Evolutionary conservation across 1,140 invertebrate genomes (phyloP).

Genomic region (Thaumatotibia leucotreta): DNA sequence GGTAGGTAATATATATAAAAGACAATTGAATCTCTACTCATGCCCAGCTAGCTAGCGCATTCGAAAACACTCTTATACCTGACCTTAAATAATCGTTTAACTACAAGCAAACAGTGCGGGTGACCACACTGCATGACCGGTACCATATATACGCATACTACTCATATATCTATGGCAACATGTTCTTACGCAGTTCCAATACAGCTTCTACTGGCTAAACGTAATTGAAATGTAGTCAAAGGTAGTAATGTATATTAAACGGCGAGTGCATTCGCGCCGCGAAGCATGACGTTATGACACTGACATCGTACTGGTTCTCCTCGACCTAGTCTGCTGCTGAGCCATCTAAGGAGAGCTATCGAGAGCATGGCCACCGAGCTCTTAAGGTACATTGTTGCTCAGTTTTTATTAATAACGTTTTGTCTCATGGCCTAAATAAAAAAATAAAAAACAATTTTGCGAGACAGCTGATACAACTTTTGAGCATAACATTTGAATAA

Average conservation of each 20-base stretch:
- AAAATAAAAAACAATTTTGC: not conserved
- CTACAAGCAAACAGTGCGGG: constrained; percentile 11
- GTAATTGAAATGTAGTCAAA: constrained; percentile 16
- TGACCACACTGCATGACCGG: not conserved
- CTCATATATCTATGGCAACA: not conserved
- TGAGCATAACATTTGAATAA: too few relatives aligned
- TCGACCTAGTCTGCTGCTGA: constrained; percentile 72
- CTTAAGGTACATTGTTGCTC: constrained; percentile 63
- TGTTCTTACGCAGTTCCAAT: not conserved
- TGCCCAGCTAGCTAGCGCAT: not conserved
- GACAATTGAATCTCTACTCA: not conserved
- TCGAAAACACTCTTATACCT: constrained; percentile 9
- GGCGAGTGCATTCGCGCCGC: constrained; percentile 21
- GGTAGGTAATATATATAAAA: not conserved
- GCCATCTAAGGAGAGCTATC: constrained; percentile 73
- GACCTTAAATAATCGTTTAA: constrained; percentile 13
- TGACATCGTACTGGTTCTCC: constrained; percentile 70
- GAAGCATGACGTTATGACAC: constrained; percentile 57
- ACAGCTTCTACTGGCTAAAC: not conserved
- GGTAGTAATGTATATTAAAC: constrained; percentile 39
- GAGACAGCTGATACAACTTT: not conserved
- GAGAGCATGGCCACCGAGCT: constrained; percentile 71
- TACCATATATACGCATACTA: not conserved
- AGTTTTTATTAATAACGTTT: constrained; percentile 27
- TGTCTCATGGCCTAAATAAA: not conserved